Evolutionary conservation across 2,888 invertebrate genomes (phyloP).

Genomic region (Asteroscopus sphinx): DNA sequence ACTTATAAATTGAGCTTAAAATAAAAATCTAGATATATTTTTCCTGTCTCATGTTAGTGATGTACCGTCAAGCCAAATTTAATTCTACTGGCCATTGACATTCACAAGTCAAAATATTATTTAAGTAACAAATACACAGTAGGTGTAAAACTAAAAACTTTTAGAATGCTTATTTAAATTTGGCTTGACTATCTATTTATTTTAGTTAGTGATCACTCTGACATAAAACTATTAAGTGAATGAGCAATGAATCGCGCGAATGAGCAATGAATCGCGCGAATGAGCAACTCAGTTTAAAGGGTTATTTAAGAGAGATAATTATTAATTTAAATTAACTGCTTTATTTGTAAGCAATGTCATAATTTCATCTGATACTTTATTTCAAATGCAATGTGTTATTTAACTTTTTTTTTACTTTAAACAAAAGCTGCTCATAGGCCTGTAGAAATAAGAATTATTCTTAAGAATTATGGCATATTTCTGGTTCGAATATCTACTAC

Average conservation of each 20-base stretch:
- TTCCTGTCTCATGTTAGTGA: conserved; percentile 12
- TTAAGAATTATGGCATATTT: conserved; percentile 76
- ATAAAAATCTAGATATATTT: conserved; percentile 28
- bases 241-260: conserved; percentile 47
- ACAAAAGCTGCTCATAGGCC: conserved; percentile 35
- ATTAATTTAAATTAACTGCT: background rate
- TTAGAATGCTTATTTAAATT: conserved; percentile 44
- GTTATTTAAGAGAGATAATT: conserved; percentile 1
- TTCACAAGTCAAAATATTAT: conserved; percentile 32
- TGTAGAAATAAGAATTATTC: conserved; percentile 47
- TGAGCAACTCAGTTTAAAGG: conserved; percentile 35
- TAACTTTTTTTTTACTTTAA: background rate
- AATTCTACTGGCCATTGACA: conserved; percentile 62
- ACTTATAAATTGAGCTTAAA: conserved; percentile 39
- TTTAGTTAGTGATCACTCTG: conserved; percentile 24
- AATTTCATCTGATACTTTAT: no score
- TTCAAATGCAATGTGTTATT: background rate
- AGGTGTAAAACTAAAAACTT: conserved; percentile 24
- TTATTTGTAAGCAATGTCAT: no score
- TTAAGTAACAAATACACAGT: background rate
- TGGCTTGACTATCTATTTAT: conserved; percentile 47
- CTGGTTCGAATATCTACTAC: conserved; percentile 56
- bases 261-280: conserved; percentile 38
- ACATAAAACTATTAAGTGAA: conserved; percentile 23
- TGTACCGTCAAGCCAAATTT: conserved; percentile 54